Evolutionary conservation across 2,797 vertebrate species (phyloP), one percentile per base, ranked within the genome.

Genomic region (Spinibarbus caldwelli): DNA sequence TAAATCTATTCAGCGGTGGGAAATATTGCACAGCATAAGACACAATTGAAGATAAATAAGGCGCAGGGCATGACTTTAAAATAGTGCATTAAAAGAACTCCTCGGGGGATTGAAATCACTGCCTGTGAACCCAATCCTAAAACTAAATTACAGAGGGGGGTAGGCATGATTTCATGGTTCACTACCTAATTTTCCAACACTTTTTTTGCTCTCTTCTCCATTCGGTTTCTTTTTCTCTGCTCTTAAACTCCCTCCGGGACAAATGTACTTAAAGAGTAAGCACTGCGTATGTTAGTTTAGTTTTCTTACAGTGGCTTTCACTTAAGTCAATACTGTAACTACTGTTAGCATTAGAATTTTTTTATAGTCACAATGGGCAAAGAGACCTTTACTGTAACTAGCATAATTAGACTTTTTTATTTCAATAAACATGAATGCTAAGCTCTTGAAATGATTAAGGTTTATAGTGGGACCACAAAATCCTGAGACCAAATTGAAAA

Each of bases 121-220:
- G 89, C 92, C 92, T 90, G 90, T 92, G 92, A 93, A 91, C 93
- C 93, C 93, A 91, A 92, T 94, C 93, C 94, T 90, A 90, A 90
- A 93, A 94, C 92, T 92, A 95, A 94, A 96, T 95, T 95, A 94
- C 94, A 94, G 91, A 89, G 93, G 93, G n/a, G 94, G 93, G 93
- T 92, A 91, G 92, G 93, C 91, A 91, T 94, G 95, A 95, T 95
- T 96, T 95, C 94, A 95, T 92, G 95, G 94, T 95, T 93, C 93
- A 92, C 92, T 92, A 92, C 93, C 90, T 94, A 90, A 93, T 92
- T 92, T 92, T 92, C 90, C 86, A 89, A 86, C 88, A 87, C 71
- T 86, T 87, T 78, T 73, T 31, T 31, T 85, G 5, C 75, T 62
- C 80, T 66, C 29, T 88, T 83, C 91, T 85, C 88, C 90, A 91